Conservation (phyloP, 2,113 vertebrate species). For the Sceloporus undulatus region DNA sequence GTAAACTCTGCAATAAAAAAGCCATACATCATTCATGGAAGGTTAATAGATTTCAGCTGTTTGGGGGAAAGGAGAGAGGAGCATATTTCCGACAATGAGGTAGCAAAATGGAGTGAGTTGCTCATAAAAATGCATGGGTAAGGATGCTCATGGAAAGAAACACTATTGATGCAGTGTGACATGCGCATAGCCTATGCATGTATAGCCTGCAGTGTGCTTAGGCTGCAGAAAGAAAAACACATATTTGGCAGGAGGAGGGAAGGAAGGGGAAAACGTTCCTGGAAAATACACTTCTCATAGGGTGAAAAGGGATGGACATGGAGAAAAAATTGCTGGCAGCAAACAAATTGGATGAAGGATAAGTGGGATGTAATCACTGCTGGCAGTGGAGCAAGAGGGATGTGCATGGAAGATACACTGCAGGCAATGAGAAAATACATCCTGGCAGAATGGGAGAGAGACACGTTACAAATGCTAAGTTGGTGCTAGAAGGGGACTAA, state of each 20-base stretch:
- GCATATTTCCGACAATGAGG: not conserved
- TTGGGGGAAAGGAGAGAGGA: not conserved
- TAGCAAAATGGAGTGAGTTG: not conserved
- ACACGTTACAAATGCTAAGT: not conserved
- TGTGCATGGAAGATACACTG: not conserved
- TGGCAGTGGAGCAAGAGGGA: slow-evolving; percentile 9
- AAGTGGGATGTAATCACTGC: slow-evolving; percentile 2
- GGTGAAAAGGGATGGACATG: not conserved
- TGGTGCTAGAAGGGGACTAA: not conserved
- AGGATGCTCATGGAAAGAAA: not conserved
- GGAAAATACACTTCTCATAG: not conserved
- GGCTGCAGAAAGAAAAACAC: not conserved
- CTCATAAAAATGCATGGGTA: not conserved
- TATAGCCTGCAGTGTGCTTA: not conserved
- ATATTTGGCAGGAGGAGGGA: slow-evolving; percentile 1
- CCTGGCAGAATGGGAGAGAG: not conserved
- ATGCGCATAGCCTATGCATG: slow-evolving; percentile 4
- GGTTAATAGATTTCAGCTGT: not conserved
- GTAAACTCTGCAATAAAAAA: not conserved
- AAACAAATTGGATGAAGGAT: not conserved
- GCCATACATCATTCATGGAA: not conserved
- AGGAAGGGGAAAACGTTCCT: not conserved
- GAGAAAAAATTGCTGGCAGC: slow-evolving; percentile 43
- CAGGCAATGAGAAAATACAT: slow-evolving; percentile 3
- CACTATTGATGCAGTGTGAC: slow-evolving; percentile 8